Base-by-base conservation (phyloP, 2,113 vertebrate species). In the Ranitomeya imitator region DNA sequence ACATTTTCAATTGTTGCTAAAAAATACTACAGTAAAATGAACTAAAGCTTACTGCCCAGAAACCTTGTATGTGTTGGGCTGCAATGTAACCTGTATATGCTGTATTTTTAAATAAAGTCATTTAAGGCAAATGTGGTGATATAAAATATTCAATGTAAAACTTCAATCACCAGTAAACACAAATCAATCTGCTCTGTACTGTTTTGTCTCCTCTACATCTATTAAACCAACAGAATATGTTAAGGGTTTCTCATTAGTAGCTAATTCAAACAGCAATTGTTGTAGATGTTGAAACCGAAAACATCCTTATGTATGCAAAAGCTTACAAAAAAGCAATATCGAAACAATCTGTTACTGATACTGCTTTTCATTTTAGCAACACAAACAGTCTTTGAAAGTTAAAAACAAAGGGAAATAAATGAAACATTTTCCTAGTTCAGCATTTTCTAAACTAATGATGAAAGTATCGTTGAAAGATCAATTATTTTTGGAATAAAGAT, bases 191-290 rank as follows among this genome's bases (percentile, higher is more conserved):
- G 86, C 76, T 60, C 52, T 71, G 31, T 54, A 69, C 45, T 83
- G 67, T 52, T 83, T 61, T 83, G 12, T 51, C 55, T 60, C 57
- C 57, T 82, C 54, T 37, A 83, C 54, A 61, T 88, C 54, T 76
- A 83, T 88, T 82, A 73, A 74, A 88, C 61, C 26, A 87, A 71
- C 73, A 88, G 67, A 88, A 88, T 81, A 88, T 83, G 65, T 88
- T 76, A 73, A 74, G 79, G 69, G 67, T 73, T 80, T 82, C 86
- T 76, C 86, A 88, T 88, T 88, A 88, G 86, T 45, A 51, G 67
- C 37, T 88, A 83, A 88, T 83, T 88, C 79, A 83, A 88, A 88
- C 79, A 76, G 86, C 26, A 55, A 74, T 74, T 63, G 65, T 63
- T 83, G 67, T 82, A 61, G 82, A 74, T 83, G 67, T 59, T 60